These are phyloP conservation scores for Drosophila navojoa DNA, from an alignment of 1,140 invertebrate genomes.

Conservation along the genomic window DNA sequence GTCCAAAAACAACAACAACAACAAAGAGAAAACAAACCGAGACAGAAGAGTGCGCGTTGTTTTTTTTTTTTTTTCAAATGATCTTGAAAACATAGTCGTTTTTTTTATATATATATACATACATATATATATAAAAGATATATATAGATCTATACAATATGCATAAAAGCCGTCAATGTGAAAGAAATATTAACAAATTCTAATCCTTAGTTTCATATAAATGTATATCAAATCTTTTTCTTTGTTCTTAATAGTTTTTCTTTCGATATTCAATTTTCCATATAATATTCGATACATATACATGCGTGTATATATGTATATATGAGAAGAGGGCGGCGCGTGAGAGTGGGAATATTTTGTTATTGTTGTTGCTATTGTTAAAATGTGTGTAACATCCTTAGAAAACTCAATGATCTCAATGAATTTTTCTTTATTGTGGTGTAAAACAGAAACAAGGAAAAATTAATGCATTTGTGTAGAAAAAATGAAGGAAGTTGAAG, in stretches of 20 bases:
- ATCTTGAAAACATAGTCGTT: conserved; percentile 83
- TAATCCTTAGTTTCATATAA: conserved; percentile 52
- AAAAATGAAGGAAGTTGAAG: not conserved
- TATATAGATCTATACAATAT: conserved; percentile 23
- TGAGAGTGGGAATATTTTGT: conserved; percentile 48
- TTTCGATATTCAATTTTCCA: conserved; percentile 6
- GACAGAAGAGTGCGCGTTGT: conserved; percentile 44
- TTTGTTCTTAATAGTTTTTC: conserved; percentile 20
- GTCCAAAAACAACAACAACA: conserved; percentile 12
- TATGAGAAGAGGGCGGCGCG: conserved; percentile 34
- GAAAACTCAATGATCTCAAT: conserved; percentile 80
- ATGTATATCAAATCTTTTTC: conserved; percentile 19
- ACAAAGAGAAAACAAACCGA: conserved; percentile 1
- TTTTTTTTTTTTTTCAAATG: conserved; percentile 81
- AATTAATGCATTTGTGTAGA: conserved; percentile 58
- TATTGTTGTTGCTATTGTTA: conserved; percentile 31
- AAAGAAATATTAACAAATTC: conserved; percentile 61
- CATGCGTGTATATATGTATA: not conserved
- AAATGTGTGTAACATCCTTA: conserved; percentile 66
- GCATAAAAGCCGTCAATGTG: conserved; percentile 45
- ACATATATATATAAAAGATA: conserved; percentile 45
- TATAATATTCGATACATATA: conserved; percentile 7
- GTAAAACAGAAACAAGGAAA: conserved; percentile 42
- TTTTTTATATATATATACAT: conserved; percentile 62
- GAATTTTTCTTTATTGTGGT: conserved; percentile 75